These are phyloP conservation scores for Drosophila aff. DNA, from an alignment of 1,140 invertebrate genomes.

Conservation along the genomic window DNA sequence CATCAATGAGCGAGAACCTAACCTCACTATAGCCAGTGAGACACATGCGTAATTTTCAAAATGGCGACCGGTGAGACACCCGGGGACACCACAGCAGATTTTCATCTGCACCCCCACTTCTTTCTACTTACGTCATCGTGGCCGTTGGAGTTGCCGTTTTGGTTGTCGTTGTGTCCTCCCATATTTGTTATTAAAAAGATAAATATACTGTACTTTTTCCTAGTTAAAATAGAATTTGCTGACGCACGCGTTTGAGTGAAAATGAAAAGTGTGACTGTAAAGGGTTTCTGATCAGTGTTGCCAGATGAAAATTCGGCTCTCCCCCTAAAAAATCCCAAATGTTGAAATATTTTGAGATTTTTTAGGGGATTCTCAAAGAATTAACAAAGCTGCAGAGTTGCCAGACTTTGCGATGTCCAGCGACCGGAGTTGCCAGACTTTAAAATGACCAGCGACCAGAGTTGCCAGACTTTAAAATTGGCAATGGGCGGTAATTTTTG, in stretches of 20 bases:
- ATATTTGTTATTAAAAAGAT: slow-evolving; percentile 13
- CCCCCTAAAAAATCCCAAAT: too few relatives aligned
- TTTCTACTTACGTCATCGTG: slow-evolving; percentile 81
- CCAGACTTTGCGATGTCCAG: too few relatives aligned
- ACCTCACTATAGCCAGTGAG: slow-evolving; percentile 51
- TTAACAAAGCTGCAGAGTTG: too few relatives aligned
- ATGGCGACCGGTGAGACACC: slow-evolving; percentile 68
- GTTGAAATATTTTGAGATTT: too few relatives aligned
- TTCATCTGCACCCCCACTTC: not conserved
- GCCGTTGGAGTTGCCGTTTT: slow-evolving; percentile 78
- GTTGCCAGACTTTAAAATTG: too few relatives aligned
- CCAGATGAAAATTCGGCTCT: too few relatives aligned
- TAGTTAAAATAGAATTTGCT: slow-evolving; percentile 12
- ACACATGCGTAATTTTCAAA: slow-evolving; percentile 77
- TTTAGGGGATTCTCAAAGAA: too few relatives aligned
- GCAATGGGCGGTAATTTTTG: too few relatives aligned
- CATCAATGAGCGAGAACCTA: slow-evolving; percentile 36
- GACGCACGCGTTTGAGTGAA: slow-evolving; percentile 8
- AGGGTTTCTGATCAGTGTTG: too few relatives aligned
- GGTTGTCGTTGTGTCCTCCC: slow-evolving; percentile 73
- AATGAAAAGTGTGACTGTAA: not conserved
- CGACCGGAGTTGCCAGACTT: too few relatives aligned
- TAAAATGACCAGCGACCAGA: too few relatives aligned
- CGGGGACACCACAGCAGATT: slow-evolving; percentile 2
- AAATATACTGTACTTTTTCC: slow-evolving; percentile 2